phyloP scores from a whole-genome alignment of 2,113 vertebrate genomes.

The Gopherus evgoodei region DNA sequence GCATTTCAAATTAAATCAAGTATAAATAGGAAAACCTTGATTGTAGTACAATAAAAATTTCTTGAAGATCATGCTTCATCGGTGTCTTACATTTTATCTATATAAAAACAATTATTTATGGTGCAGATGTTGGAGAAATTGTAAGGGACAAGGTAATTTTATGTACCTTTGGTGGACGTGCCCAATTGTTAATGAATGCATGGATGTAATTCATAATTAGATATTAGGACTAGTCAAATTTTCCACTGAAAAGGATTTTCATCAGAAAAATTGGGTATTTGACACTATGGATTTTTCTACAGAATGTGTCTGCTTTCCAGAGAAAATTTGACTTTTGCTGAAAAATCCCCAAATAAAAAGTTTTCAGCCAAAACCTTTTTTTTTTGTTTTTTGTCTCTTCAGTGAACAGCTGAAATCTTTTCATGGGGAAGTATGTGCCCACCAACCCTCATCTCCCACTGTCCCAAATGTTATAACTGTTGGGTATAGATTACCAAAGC shows the following conservation, averaged over 20 bases:
- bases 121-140: neutral
- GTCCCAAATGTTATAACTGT: neutral
- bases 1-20: neutral
- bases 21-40: neutral
- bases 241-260: neutral
- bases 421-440: neutral
- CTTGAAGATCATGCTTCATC: neutral
- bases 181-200: neutral
- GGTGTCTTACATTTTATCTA: neutral
- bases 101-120: neutral
- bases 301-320: neutral
- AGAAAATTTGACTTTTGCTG: neutral
- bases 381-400: neutral
- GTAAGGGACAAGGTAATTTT: neutral
- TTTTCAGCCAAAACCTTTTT: neutral
- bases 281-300: neutral
- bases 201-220: neutral
- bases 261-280: neutral
- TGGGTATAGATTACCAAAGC: neutral
- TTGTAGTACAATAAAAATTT: neutral
- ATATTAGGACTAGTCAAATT: neutral
- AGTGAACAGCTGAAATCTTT: neutral
- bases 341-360: neutral
- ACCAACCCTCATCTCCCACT: neutral
- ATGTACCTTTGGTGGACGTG: neutral